Conservation (phyloP, 2,888 invertebrate genomes). For the Colletes collaris region DNA sequence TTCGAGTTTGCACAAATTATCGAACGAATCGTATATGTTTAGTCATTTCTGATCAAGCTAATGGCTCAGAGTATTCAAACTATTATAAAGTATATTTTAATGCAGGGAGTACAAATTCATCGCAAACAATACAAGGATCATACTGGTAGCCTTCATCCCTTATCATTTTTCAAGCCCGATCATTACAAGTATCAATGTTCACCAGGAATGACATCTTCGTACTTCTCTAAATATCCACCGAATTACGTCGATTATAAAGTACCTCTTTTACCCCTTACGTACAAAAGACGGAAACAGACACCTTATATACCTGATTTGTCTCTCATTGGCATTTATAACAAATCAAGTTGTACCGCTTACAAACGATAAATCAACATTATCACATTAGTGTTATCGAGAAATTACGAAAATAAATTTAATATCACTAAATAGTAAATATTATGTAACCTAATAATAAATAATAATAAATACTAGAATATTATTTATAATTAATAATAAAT, state of each 20-base stretch:
- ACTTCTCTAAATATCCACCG: slow-evolving; percentile 84
- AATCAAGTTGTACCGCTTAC: slow-evolving; percentile 85
- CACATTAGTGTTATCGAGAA: background rate
- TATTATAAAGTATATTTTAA: background rate
- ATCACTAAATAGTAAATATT: too few species aligned
- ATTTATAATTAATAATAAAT: too few species aligned
- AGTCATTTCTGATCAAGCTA: background rate
- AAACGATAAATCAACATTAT: slow-evolving; percentile 69
- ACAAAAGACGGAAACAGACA: slow-evolving; percentile 84
- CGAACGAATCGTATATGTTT: too few species aligned
- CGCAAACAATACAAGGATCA: slow-evolving; percentile 87
- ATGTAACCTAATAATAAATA: too few species aligned
- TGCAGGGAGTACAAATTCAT: slow-evolving; percentile 85
- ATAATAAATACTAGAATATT: too few species aligned
- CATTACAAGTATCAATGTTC: slow-evolving; percentile 85
- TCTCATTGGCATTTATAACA: slow-evolving; percentile 85
- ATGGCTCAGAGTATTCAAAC: background rate
- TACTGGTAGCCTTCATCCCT: slow-evolving; percentile 85
- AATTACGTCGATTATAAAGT: slow-evolving; percentile 86
- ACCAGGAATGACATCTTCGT: slow-evolving; percentile 81
- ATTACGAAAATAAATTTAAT: background rate
- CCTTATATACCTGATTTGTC: slow-evolving; percentile 86
- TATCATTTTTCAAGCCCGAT: slow-evolving; percentile 85
- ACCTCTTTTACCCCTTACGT: slow-evolving; percentile 84
- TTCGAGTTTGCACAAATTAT: too few species aligned